A percentile compares a stretch with the other conserved stretches of the same genome.
These are phyloP conservation scores for Dicrostonyx torquatus DNA, from an alignment of 2,797 vertebrate genomes.

Conservation along the genomic window DNA sequence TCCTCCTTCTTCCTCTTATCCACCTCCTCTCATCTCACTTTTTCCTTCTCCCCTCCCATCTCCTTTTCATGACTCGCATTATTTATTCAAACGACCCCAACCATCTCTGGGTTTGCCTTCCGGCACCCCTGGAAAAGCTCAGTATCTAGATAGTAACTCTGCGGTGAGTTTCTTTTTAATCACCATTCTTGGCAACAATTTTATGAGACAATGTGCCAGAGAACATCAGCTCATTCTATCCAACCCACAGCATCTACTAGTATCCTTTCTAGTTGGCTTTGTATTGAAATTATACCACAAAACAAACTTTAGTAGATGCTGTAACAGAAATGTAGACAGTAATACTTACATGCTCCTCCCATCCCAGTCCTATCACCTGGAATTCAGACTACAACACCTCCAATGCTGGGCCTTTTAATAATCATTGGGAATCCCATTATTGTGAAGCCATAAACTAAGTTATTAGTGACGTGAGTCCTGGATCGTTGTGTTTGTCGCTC, in stretches of 20 bases:
- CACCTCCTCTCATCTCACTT: not conserved
- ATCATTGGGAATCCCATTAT: slow-evolving; percentile 86
- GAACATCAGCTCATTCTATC: slow-evolving; percentile 54
- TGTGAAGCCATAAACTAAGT: slow-evolving; percentile 82
- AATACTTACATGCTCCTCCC: fast-evolving
- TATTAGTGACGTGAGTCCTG: slow-evolving; percentile 82
- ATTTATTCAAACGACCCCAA: not conserved
- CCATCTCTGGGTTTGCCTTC: not conserved
- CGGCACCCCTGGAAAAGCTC: slow-evolving; percentile 1
- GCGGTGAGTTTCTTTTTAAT: slow-evolving; percentile 40
- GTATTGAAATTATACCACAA: slow-evolving; percentile 21
- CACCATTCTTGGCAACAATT: slow-evolving; percentile 29
- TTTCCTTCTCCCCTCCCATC: too few relatives aligned
- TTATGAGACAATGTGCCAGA: slow-evolving; percentile 63
- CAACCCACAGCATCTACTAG: too few relatives aligned
- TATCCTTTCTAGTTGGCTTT: slow-evolving; percentile 77
- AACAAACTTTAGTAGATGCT: slow-evolving; percentile 61
- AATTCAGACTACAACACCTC: slow-evolving; percentile 69
- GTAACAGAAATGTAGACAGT: slow-evolving; percentile 42
- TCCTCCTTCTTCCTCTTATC: not conserved
- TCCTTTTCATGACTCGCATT: not conserved
- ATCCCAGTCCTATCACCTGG: not conserved
- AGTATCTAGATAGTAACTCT: slow-evolving; percentile 22
- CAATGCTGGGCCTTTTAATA: slow-evolving; percentile 76
- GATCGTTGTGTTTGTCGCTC: slow-evolving; percentile 78